Percentiles rank a stretch among this genome's conserved stretches.
Evolutionary conservation across 2,113 vertebrate genomes (phyloP).

Genomic region (Kryptolebias marmoratus): DNA sequence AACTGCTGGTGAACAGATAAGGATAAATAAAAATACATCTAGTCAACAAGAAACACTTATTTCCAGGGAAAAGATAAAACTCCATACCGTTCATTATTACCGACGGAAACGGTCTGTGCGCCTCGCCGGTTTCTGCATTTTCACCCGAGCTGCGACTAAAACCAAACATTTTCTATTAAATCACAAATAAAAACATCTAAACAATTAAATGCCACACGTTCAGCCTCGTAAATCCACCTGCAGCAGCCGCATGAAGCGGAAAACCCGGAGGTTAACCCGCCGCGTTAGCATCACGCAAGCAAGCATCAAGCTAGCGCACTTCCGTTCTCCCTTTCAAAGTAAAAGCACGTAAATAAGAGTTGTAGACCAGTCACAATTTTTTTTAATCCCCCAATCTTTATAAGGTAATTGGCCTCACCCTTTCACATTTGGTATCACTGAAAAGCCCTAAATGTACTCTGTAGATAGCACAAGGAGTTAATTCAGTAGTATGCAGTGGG

Average conservation of each 20-base stretch:
- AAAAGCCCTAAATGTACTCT: too few species aligned
- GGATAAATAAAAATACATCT: not conserved
- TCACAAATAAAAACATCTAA: accelerated
- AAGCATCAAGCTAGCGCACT: not conserved
- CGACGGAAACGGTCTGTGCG: slow-evolving; percentile 1
- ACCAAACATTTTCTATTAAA: not conserved
- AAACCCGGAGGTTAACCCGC: not conserved
- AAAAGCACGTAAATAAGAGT: slow-evolving; percentile 16
- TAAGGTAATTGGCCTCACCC: too few species aligned
- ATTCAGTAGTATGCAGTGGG: too few species aligned
- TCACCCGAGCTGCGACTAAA: not conserved
- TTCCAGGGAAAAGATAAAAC: not conserved
- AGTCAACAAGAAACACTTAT: not conserved
- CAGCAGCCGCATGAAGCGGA: accelerated
- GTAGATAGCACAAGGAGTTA: too few species aligned
- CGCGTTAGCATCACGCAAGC: not conserved
- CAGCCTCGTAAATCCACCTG: accelerated
- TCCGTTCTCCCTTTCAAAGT: slow-evolving; percentile 41
- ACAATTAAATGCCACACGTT: not conserved
- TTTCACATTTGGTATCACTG: too few species aligned
- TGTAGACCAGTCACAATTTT: too few species aligned
- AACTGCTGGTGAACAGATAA: not conserved
- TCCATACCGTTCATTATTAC: slow-evolving; percentile 29
- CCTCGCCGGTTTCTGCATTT: slow-evolving; percentile 5
- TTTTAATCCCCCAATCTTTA: too few species aligned